These are phyloP conservation scores for Xerus inauris DNA, from an alignment of 2,113 vertebrate species.

Conservation along the genomic window DNA sequence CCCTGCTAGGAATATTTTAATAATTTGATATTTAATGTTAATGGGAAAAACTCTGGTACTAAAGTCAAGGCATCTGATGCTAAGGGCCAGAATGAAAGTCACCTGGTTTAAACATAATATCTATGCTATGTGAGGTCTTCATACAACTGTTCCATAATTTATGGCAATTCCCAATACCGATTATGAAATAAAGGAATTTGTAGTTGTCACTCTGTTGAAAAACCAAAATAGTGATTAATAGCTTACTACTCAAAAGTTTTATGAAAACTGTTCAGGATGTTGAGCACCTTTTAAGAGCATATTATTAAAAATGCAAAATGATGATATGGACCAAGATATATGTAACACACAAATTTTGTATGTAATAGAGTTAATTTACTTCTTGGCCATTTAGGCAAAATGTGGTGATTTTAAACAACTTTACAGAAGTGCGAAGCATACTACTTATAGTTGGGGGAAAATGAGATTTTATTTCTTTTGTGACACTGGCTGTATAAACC, in stretches of 20 bases:
- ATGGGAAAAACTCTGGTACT: background rate
- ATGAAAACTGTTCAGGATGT: background rate
- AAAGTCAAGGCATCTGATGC: background rate
- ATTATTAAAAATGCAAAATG: background rate
- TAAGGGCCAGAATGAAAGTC: background rate
- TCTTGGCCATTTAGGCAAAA: background rate
- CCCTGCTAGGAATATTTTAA: background rate
- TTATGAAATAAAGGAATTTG: background rate
- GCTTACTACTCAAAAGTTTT: background rate
- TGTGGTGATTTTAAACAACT: background rate
- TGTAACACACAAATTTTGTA: background rate
- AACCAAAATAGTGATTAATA: background rate
- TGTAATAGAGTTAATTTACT: background rate
- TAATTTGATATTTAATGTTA: background rate
- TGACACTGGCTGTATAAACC: background rate
- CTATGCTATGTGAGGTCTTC: fast-evolving
- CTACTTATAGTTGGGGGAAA: background rate
- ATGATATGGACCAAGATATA: background rate
- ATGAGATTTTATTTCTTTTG: background rate
- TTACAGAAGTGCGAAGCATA: background rate
- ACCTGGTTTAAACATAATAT: background rate
- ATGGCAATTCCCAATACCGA: background rate
- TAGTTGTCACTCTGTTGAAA: background rate
- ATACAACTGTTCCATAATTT: background rate
- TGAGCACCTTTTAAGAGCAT: background rate